These are phyloP conservation scores for Tychaedon coryphoeus DNA, from an alignment of 2,113 vertebrate genomes.

Conservation along the genomic window DNA sequence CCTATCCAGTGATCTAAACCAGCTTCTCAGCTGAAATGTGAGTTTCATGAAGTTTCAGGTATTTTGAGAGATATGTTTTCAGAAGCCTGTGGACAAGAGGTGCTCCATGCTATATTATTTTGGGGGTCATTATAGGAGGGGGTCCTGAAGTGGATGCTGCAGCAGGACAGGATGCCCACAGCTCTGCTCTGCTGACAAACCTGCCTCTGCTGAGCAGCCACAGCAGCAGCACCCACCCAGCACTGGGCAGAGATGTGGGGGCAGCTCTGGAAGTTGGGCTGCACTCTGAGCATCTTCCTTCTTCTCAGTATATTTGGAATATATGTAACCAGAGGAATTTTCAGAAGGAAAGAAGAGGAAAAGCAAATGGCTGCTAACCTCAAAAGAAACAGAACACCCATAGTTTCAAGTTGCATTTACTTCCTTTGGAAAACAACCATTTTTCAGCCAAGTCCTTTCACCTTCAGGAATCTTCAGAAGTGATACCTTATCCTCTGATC, in stretches of 20 bases:
- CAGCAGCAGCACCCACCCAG: neutral
- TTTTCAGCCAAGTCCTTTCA: neutral
- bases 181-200: neutral
- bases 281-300: neutral
- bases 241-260: neutral
- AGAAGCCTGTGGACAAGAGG: neutral
- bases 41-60: neutral
- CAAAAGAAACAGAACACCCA: neutral
- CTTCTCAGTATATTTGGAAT: neutral
- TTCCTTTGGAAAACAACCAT: neutral
- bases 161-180: neutral
- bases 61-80: neutral
- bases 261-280: rapidly evolving
- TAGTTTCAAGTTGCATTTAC: neutral
- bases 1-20: neutral
- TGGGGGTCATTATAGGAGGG: neutral
- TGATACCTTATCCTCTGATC: neutral
- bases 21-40: neutral
- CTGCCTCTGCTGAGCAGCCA: neutral
- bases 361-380: neutral
- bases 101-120: neutral
- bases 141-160: neutral
- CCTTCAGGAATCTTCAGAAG: neutral
- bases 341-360: neutral
- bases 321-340: neutral